Conservation (phyloP, 2,888 invertebrate genomes). For the Sepioteuthis lessoniana region DNA sequence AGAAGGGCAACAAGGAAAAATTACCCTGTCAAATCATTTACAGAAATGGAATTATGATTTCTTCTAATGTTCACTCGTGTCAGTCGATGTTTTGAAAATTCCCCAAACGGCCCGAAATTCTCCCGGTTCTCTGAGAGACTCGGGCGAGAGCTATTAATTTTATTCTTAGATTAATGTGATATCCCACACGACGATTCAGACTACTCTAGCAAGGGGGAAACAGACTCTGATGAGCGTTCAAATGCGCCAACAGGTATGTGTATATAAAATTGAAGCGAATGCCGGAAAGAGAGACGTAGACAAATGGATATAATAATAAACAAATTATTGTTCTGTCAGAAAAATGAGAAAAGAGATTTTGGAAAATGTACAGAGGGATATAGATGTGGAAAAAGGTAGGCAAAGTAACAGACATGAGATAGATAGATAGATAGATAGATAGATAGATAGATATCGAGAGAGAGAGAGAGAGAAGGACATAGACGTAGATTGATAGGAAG, state of each 20-base stretch:
- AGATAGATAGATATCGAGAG: background rate
- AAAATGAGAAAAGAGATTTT: background rate
- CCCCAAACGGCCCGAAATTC: background rate
- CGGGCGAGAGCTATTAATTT: background rate
- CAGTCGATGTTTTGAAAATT: slow-evolving; percentile 4
- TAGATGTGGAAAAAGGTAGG: background rate
- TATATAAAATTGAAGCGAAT: background rate
- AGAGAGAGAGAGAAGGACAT: background rate
- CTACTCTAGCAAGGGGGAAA: background rate
- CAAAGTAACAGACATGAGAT: background rate
- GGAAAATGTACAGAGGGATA: background rate
- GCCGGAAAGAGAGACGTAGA: background rate
- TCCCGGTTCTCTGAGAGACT: background rate
- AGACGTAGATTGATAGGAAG: background rate
- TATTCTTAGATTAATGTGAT: slow-evolving; percentile 12
- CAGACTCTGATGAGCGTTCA: background rate
- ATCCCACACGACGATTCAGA: background rate
- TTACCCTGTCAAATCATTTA: background rate
- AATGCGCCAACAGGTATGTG: background rate
- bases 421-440: background rate
- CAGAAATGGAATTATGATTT: background rate
- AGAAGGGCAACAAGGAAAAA: background rate
- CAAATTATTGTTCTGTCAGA: slow-evolving; percentile 33
- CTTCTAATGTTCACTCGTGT: background rate
- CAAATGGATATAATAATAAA: slow-evolving; percentile 13